A percentile compares a stretch with the other conserved stretches of the same genome.
Conservation (phyloP, 2,113 vertebrate species). For the Platysternon megacephalum region DNA sequence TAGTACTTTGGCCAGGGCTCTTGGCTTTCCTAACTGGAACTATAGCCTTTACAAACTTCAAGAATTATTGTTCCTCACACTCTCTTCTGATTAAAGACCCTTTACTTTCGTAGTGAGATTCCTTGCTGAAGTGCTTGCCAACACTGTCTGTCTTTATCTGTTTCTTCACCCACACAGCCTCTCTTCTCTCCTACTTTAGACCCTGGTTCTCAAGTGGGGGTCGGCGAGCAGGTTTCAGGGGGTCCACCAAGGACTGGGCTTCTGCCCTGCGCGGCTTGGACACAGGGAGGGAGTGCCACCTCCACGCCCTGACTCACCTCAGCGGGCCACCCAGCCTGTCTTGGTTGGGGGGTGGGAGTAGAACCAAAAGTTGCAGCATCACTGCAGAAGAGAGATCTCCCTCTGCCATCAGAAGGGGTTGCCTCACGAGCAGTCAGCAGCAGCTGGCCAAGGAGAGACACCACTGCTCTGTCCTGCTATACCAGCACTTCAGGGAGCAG, state of each 20-base stretch:
- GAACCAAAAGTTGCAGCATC: not conserved
- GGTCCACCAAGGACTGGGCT: not conserved
- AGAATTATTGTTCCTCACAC: slow-evolving; percentile 23
- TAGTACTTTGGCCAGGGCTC: slow-evolving; percentile 66
- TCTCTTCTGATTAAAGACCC: slow-evolving; percentile 35
- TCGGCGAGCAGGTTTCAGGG: not conserved
- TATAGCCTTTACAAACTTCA: slow-evolving; percentile 51
- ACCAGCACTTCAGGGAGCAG: not conserved
- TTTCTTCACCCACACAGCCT: not conserved
- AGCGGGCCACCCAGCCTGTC: not conserved
- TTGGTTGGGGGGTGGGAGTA: rapidly evolving
- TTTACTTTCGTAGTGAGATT: not conserved
- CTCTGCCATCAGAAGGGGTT: not conserved
- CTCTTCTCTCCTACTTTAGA: not conserved
- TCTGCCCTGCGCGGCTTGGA: not conserved
- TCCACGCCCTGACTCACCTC: not conserved
- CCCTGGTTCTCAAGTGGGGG: not conserved
- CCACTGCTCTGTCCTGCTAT: not conserved
- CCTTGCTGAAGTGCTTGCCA: slow-evolving; percentile 20
- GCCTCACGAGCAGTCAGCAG: not conserved
- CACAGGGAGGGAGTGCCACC: not conserved
- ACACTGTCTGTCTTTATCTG: not conserved
- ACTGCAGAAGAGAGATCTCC: not conserved
- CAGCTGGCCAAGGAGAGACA: not conserved
- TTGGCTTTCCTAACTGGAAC: slow-evolving; percentile 75